These are phyloP conservation scores for Agrilus biguttatus DNA, from an alignment of 2,888 invertebrate species.

Conservation along the genomic window DNA sequence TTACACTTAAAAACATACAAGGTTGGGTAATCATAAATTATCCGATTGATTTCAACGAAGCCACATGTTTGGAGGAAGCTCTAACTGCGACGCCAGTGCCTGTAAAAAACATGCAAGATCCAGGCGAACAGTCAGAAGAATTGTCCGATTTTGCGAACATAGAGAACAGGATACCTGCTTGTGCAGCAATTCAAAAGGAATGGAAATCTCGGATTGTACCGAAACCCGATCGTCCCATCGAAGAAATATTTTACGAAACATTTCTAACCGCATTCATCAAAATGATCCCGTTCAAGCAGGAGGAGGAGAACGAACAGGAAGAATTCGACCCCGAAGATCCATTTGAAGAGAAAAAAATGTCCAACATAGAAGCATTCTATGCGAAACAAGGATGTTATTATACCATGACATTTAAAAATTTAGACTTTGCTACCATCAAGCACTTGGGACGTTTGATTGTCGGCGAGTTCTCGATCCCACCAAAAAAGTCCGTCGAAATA, in stretches of 20 bases:
- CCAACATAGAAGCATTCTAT: slow-evolving; percentile 33
- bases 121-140: slow-evolving; percentile 7
- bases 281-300: slow-evolving; percentile 13
- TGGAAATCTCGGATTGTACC: slow-evolving; percentile 36
- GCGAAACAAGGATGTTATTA: slow-evolving; percentile 41
- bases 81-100: slow-evolving; percentile 40
- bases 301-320: slow-evolving; percentile 22
- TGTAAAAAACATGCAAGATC: slow-evolving; percentile 12
- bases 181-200: slow-evolving; percentile 6
- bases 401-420: slow-evolving; percentile 40
- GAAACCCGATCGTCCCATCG: slow-evolving; percentile 33
- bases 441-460: slow-evolving; percentile 28
- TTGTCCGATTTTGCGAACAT: slow-evolving; percentile 17
- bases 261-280: slow-evolving; percentile 44
- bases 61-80: slow-evolving; percentile 42
- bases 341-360: too few species aligned
- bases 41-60: slow-evolving; percentile 42
- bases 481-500: slow-evolving; percentile 27
- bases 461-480: slow-evolving; percentile 25
- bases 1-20: slow-evolving; percentile 29
- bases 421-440: slow-evolving; percentile 40
- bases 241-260: slow-evolving; percentile 32
- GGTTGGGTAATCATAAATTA: slow-evolving; percentile 54
- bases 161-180: slow-evolving; percentile 5
- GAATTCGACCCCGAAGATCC: slow-evolving; percentile 37